Conservation (phyloP, 92 coral and sea anemone species). For the Palythoa caribaeorum region DNA sequence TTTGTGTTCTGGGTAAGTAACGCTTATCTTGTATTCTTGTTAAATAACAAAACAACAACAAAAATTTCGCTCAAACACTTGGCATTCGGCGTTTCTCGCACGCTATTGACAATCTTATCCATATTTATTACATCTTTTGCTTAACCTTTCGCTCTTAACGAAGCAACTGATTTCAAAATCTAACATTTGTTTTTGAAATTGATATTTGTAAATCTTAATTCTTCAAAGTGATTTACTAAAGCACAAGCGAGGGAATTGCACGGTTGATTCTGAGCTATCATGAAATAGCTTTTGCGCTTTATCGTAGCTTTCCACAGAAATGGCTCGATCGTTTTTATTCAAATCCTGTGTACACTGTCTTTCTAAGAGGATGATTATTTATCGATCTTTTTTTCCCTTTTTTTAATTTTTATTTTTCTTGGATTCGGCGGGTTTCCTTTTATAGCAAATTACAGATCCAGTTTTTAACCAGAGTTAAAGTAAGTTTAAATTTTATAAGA, state of each 20-base stretch:
- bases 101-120: constrained; percentile 7
- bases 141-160: constrained; percentile 16
- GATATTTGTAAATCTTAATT: background rate
- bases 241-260: constrained; percentile 12
- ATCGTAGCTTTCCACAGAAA: no score
- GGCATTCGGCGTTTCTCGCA: background rate
- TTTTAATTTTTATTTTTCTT: no score
- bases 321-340: no score
- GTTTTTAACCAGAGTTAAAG: background rate
- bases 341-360: no score
- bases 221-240: background rate
- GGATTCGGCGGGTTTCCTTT: background rate
- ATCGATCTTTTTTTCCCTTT: no score
- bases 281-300: background rate
- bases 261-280: background rate
- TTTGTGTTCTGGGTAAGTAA: constrained; percentile 96
- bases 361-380: no score
- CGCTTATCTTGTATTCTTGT: background rate
- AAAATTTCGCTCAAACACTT: background rate
- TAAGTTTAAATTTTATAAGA: background rate
- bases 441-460: no score
- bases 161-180: constrained; percentile 20
- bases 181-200: constrained; percentile 38
- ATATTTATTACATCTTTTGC: constrained; percentile 58
- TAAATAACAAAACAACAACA: background rate